Evolutionary conservation across 2,797 vertebrate species (phyloP), one percentile per base, ranked within the genome.

Genomic region (Melanogrammus aeglefinus): DNA sequence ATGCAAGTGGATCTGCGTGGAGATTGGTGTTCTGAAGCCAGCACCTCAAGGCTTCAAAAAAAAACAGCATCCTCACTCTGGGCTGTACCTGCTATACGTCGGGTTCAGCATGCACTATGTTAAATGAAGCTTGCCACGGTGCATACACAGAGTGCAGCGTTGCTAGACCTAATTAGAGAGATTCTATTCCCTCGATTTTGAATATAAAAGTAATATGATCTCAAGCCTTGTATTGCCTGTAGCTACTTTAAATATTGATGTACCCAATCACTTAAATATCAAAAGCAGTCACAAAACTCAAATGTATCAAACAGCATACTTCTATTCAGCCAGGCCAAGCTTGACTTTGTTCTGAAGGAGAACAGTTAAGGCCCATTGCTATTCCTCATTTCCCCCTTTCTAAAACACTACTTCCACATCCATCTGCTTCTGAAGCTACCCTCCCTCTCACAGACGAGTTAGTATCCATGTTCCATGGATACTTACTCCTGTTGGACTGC

Each of bases 161-260:
- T 36, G n/a, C 38, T 85, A 82, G 81, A 85, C 88, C 87, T 88
- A 88, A 90, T 88, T 89, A 91, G 88, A 85, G 77, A 47, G 69
- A 69, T 87, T 83, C 84, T 81, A 84, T 81, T 84, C 81, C 73
- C 72, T 80, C 78, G 75, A 86, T 86, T 85, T 74, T 77, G 83
- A 76, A 77, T 31, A 24, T 16, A 76, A 51, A 57, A 75, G 31
- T 33, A 72, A 47, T 69, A 75, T 35, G 16, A 51, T 16, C 10
- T 4, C 21, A 63, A 76, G 77, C 86, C 75, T 83, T 86, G 77
- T 82, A 51, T 35, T 73, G 76, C 84, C 79, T 83, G 78, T 78
- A 80, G 76, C 83, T 83, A 86, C 77, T 87, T 92, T 84, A 91
- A 92, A 90, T 88, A 90, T 91, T 90, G 80, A 91, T 86, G 80